These are phyloP conservation scores for Bombus haemorrhoidalis DNA, from an alignment of 1,140 invertebrate species.

Conservation along the genomic window DNA sequence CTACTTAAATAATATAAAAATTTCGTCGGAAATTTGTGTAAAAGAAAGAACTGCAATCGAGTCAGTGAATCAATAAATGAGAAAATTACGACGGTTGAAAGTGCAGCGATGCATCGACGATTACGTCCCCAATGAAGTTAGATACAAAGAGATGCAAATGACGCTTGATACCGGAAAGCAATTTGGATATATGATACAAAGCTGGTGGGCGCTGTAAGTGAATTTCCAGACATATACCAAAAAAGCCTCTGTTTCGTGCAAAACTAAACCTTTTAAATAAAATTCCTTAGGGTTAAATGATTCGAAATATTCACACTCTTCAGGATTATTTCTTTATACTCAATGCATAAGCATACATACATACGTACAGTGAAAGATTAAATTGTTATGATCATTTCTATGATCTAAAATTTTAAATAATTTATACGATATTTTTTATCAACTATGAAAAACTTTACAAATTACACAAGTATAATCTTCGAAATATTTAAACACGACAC, in stretches of 20 bases:
- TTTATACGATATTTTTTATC: no score
- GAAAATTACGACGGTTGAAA: neutral
- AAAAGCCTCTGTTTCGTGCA: neutral
- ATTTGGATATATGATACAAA: slow-evolving; percentile 8
- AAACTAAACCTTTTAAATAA: neutral
- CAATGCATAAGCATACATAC: no score
- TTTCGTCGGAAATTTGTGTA: neutral
- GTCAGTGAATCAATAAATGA: neutral
- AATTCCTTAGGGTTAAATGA: neutral
- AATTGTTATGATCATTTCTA: no score
- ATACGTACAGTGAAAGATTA: no score
- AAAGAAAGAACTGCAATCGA: neutral
- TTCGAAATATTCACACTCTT: neutral
- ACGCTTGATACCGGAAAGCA: slow-evolving; percentile 11
- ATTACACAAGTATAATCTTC: neutral
- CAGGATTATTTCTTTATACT: neutral
- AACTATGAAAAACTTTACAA: neutral
- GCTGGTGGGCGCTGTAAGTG: neutral
- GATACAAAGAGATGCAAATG: slow-evolving; percentile 27
- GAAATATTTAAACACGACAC: neutral
- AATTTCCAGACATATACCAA: neutral
- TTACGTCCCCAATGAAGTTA: neutral
- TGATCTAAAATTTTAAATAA: no score
- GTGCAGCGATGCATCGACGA: neutral
- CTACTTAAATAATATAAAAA: no score